Percentiles rank a stretch among this genome's conserved stretches.
These are phyloP conservation scores for Lithophane semibrunnea DNA, from an alignment of 2,888 invertebrate genomes.

Conservation along the genomic window DNA sequence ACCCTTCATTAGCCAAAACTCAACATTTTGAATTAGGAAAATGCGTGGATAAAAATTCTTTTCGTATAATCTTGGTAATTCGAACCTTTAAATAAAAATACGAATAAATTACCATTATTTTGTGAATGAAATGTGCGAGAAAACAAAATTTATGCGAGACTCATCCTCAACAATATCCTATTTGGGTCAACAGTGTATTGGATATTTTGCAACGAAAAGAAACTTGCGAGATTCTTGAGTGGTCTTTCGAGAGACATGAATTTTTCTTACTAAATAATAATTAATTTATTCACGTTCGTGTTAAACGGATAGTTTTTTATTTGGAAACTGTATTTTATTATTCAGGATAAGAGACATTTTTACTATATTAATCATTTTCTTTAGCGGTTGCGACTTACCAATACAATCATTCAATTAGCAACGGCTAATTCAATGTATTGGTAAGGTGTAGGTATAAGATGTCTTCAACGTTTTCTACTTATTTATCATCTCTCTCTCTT, in stretches of 20 bases:
- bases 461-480: neutral
- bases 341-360: neutral
- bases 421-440: neutral
- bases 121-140: constrained; percentile 50
- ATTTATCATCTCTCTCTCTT: neutral
- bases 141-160: constrained; percentile 48
- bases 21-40: constrained; percentile 1
- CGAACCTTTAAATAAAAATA: constrained; percentile 50
- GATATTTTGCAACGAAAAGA: constrained; percentile 24
- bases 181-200: constrained; percentile 60
- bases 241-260: neutral
- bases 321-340: neutral
- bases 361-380: neutral
- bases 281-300: neutral
- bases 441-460: neutral
- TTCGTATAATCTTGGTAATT: constrained; percentile 19
- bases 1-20: constrained; percentile 17
- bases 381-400: too few relatives aligned
- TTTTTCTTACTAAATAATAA: neutral
- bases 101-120: constrained; percentile 60
- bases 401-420: too few relatives aligned
- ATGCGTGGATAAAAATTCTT: neutral
- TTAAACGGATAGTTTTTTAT: neutral
- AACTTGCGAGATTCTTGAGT: constrained; percentile 19
- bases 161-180: constrained; percentile 40